Evolutionary conservation across 2,888 invertebrate species (phyloP), one percentile per base, ranked within the genome.

Genomic region (Aspidapion aeneum): DNA sequence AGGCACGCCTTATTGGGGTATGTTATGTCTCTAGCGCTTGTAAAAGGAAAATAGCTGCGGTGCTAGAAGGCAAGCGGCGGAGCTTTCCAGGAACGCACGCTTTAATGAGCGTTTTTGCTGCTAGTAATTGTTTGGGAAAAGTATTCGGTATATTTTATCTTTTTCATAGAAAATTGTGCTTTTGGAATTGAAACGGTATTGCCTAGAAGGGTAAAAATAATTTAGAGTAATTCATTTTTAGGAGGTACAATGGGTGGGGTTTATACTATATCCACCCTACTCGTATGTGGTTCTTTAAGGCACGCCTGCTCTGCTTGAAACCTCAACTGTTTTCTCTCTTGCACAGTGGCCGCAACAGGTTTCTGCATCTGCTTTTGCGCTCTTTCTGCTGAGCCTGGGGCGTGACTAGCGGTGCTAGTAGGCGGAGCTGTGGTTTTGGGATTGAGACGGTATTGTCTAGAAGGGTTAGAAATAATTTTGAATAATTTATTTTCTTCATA

Each of bases 211-310:
- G 12, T 35, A 35, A 35, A 35, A 35, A 35, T 7, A 35, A 35
- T 35, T 35, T 35, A 7, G 35, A 3, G 12, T 12, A 12, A 7
- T 12, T 7, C 5, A 7, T 35, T 3, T 35, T n/a, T n/a, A n/a
- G n/a, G n/a, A n/a, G n/a, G n/a, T n/a, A n/a, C n/a, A n/a, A n/a
- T n/a, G n/a, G n/a, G n/a, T n/a, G n/a, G n/a, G n/a, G n/a, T n/a
- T n/a, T n/a, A n/a, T n/a, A n/a, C n/a, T n/a, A n/a, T n/a, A n/a
- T n/a, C 81, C 66, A 79, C 69, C n/a, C 79, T 70, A 67, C 80
- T 80, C 1, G 80, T 80, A 51, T 79, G 77, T 1, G 80, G 80
- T 69, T 81, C 81, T 71, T 80, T 79, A 0, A 78, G 75, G 63
- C 79, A 79, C 2, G 79, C 79, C 63, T 77, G 78, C 63, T 79